phyloP scores from a whole-genome alignment of 1,140 invertebrate genomes.

The Charaxes varanes region DNA sequence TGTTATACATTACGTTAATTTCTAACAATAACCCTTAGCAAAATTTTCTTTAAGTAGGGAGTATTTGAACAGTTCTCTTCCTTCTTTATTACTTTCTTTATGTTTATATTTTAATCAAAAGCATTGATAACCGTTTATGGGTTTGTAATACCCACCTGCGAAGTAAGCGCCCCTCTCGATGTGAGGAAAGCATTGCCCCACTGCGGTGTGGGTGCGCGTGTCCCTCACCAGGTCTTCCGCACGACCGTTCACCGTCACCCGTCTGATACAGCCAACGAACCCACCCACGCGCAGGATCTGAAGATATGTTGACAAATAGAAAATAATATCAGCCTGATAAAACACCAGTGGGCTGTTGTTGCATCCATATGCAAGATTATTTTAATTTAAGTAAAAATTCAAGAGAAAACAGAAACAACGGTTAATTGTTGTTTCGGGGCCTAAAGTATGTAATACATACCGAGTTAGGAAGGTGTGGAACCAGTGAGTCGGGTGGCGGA shows the following conservation, averaged over 20 bases:
- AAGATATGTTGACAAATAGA: not conserved
- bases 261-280: conserved; percentile 88
- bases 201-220: conserved; percentile 79
- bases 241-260: conserved; percentile 83
- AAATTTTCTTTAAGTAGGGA: too few relatives aligned
- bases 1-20: too few relatives aligned
- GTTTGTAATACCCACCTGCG: conserved; percentile 74
- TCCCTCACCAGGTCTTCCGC: conserved; percentile 84
- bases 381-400: too few relatives aligned
- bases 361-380: too few relatives aligned
- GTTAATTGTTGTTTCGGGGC: too few relatives aligned
- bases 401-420: too few relatives aligned
- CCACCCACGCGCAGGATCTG: conserved; percentile 68
- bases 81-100: too few relatives aligned
- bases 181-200: conserved; percentile 90
- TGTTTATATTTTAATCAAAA: too few relatives aligned
- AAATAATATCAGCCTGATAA: too few relatives aligned
- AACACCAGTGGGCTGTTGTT: too few relatives aligned
- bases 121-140: not conserved
- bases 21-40: too few relatives aligned
- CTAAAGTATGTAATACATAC: conserved; percentile 35
- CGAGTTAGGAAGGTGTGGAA: conserved; percentile 61
- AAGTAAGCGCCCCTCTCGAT: conserved; percentile 93
- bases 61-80: too few relatives aligned
- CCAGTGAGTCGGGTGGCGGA: conserved; percentile 76